Evolutionary conservation across 2,797 vertebrate species (phyloP).

Genomic region (Brachymystax lenok): DNA sequence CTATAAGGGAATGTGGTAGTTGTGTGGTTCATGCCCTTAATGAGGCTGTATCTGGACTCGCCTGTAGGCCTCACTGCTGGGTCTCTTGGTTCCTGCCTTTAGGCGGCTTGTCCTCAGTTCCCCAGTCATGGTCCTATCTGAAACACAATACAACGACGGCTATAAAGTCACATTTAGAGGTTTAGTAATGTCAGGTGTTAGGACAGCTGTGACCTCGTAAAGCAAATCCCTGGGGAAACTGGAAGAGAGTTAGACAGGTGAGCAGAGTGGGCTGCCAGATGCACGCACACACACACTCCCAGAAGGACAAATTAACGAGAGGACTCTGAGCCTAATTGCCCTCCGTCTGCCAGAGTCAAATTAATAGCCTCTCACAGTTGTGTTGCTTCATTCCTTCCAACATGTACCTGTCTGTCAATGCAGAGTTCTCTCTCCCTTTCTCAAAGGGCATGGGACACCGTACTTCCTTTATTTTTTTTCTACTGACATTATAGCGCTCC

Average conservation of each 20-base stretch:
- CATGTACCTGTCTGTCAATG: constrained; percentile 13
- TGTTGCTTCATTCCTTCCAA: constrained; percentile 10
- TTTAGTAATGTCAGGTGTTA: background rate
- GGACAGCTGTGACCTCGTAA: background rate
- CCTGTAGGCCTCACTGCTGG: constrained; percentile 38
- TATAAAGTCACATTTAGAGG: constrained; percentile 12
- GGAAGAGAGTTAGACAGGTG: constrained; percentile 16
- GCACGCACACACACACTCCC: background rate
- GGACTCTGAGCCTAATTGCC: constrained; percentile 17
- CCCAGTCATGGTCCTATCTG: constrained; percentile 37
- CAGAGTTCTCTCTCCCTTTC: background rate
- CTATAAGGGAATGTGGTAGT: background rate
- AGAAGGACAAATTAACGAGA: background rate
- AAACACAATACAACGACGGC: constrained; percentile 1
- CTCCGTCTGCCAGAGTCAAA: constrained; percentile 43
- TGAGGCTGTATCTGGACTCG: background rate
- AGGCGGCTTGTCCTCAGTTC: constrained; percentile 28
- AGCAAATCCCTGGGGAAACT: background rate
- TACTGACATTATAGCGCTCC: too few relatives aligned
- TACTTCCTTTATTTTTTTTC: background rate
- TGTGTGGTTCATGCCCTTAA: background rate
- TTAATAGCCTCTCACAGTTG: constrained; percentile 56
- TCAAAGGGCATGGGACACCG: background rate
- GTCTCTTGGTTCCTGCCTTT: constrained; percentile 24
- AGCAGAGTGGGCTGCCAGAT: constrained; percentile 9